Base-by-base conservation (phyloP, 2,113 vertebrate species). In the Muntiacus reevesi region DNA sequence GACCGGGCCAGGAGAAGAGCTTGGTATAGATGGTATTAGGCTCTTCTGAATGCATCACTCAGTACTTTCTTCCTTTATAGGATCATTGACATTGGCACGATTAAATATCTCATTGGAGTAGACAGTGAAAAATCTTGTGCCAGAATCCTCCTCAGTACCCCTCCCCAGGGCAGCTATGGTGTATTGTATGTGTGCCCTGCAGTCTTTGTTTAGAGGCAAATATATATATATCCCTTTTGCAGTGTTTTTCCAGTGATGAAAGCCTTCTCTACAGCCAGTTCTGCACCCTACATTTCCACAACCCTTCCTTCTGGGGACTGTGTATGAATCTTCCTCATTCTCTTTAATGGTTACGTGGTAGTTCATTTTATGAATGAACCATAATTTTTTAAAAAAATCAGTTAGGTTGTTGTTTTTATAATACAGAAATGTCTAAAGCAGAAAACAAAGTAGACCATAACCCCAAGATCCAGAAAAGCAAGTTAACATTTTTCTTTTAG, bases 381-480 rank as follows among this genome's bases (percentile, higher is more conserved):
- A 1, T 79, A 12, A 28, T 23, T 87, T 89, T 60, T 59, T 11
- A 67, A 97, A 87, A 97, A 87, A 62, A 27, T 82, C 3, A 7
- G 30, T 97, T 55, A 45, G 16, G 8, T 19, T 15, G 81, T 33
- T 50, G 47, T 91, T 95, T 95, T 71, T 84, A n/a, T 71, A 43
- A 79, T n/a, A 71, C 45, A 67, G 47, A 87, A 90, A 74, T 85
- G 45, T 57, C 79, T 85, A 54, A 59, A 79, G 57, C 74, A 90
- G 94, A 92, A 96, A 96, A 54, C 6, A 60, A 87, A 87, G 60
- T 54, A 79, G 17, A 21, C 57, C 52, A 36, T 94, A 40, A 67
- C 40, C 62, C 95, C 81, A 54, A 81, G 81, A 74, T 89, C 57
- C 91, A 90, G 91, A 76, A 95, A 87, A 92, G 13, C n/a, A 71